phyloP scores from a whole-genome alignment of 2,888 invertebrate species.

The Andrena trimmerana region DNA sequence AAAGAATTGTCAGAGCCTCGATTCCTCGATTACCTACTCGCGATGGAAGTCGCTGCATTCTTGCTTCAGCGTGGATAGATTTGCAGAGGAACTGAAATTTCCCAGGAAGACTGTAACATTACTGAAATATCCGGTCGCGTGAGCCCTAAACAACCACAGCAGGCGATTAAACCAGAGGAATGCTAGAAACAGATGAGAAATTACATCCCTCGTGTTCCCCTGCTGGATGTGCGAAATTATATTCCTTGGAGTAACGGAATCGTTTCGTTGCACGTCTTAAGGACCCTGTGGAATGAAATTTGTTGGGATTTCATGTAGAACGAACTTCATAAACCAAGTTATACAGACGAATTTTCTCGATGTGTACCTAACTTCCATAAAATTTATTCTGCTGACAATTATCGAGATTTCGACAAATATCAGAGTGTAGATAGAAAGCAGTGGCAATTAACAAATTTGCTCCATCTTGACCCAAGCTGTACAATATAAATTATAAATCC shows the following conservation, averaged over 20 bases:
- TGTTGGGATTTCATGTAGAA: neutral
- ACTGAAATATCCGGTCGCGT: conserved; percentile 33
- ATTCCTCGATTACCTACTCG: no score
- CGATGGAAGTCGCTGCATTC: neutral
- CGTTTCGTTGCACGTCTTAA: conserved; percentile 9
- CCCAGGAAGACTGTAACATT: conserved; percentile 40
- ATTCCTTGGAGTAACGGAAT: conserved; percentile 41
- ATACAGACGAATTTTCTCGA: neutral
- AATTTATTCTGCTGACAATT: neutral
- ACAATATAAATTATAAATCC: no score
- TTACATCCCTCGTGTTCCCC: conserved; percentile 43
- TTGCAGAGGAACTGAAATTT: conserved; percentile 8
- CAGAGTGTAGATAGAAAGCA: no score
- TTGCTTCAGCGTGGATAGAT: neutral
- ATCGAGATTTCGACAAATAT: no score
- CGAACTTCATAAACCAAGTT: neutral
- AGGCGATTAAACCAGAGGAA: conserved; percentile 48
- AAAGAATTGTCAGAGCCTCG: no score
- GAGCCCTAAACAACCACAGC: conserved; percentile 20
- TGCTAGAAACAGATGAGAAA: conserved; percentile 46
- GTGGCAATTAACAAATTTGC: no score
- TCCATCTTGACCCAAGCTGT: no score
- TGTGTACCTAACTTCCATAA: neutral
- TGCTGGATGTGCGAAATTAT: conserved; percentile 33
- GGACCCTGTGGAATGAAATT: neutral